A percentile compares a stretch with the other conserved stretches of the same genome.
These are phyloP conservation scores for Toxonevra muliebris DNA, from an alignment of 2,888 invertebrate species.

Conservation along the genomic window DNA sequence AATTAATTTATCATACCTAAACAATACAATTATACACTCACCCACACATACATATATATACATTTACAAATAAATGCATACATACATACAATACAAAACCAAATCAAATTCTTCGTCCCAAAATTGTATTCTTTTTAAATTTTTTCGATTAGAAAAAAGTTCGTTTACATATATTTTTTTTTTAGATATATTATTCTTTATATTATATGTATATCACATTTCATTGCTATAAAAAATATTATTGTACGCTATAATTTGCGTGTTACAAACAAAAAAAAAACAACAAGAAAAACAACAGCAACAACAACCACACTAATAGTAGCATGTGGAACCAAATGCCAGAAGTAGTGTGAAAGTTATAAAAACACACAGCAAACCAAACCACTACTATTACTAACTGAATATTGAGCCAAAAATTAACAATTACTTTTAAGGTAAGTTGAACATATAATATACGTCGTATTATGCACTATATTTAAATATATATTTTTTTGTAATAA, in stretches of 20 bases:
- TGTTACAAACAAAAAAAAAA: no score
- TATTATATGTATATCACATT: no score
- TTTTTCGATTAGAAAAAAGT: conserved; percentile 6
- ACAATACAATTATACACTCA: not conserved
- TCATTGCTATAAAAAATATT: no score
- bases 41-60: not conserved
- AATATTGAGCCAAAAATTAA: conserved; percentile 58
- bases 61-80: conserved; percentile 14
- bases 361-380: conserved; percentile 5
- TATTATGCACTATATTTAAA: not conserved
- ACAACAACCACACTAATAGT: no score
- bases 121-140: not conserved
- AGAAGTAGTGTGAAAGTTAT: not conserved
- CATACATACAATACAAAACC: not conserved
- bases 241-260: no score
- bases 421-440: conserved; percentile 51
- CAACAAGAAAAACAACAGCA: no score
- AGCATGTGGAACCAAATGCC: no score
- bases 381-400: conserved; percentile 38
- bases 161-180: no score
- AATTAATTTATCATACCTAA: not conserved
- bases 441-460: not conserved
- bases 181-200: no score
- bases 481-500: not conserved
- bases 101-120: conserved; percentile 5